Evolutionary conservation across 1,140 invertebrate species (phyloP).

Genomic region (Lysiphlebus fabarum): DNA sequence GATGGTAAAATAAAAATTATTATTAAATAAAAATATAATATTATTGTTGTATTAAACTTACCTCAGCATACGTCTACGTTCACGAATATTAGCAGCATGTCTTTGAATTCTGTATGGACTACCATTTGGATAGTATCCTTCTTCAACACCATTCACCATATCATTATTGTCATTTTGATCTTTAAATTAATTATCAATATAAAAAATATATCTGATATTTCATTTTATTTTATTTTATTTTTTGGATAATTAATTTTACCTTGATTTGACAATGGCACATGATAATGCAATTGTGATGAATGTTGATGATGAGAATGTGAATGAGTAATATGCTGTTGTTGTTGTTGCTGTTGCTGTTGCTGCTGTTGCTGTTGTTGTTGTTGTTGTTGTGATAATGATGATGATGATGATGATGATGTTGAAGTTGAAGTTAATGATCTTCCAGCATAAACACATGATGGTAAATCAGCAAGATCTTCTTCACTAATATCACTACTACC

Average conservation of each 20-base stretch:
- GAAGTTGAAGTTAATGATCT: constrained; percentile 37
- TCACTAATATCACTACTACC: constrained; percentile 56
- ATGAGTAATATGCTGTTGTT: constrained; percentile 42
- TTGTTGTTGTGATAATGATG: too few species aligned
- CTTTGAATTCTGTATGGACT: constrained; percentile 83
- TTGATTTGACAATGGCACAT: constrained; percentile 48
- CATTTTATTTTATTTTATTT: background rate
- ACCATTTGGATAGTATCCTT: constrained; percentile 61
- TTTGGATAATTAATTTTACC: constrained; percentile 36
- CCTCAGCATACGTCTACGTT: constrained; percentile 95
- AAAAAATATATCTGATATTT: too few species aligned
- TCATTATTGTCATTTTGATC: constrained; percentile 48
- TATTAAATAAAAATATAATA: constrained; percentile 5
- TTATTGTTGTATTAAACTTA: constrained; percentile 51
- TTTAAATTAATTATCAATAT: constrained; percentile 19
- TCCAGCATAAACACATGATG: constrained; percentile 67
- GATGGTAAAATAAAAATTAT: constrained; percentile 6
- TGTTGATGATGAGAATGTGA: constrained; percentile 38
- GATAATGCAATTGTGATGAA: constrained; percentile 49
- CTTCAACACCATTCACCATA: constrained; percentile 50
- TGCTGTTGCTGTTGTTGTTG: too few species aligned
- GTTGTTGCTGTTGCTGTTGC: too few species aligned
- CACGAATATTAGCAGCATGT: constrained; percentile 88
- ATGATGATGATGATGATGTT: constrained; percentile 21
- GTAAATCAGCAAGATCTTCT: constrained; percentile 61